These are phyloP conservation scores for Penaeus chinensis DNA, from an alignment of 1,140 invertebrate genomes.

Conservation along the genomic window DNA sequence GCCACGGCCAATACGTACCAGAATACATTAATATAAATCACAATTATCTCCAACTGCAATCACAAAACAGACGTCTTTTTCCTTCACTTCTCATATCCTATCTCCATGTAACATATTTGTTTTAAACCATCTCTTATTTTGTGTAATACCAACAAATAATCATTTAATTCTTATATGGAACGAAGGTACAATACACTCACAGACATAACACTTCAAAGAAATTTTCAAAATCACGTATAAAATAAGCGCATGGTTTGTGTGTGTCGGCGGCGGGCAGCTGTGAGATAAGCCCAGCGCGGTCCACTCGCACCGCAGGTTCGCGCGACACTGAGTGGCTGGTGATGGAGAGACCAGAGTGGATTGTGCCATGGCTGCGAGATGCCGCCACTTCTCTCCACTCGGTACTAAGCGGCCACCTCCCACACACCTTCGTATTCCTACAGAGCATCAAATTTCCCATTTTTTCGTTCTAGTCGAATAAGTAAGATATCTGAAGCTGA, in stretches of 20 bases:
- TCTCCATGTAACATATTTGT: not conserved
- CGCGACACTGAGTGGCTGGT: constrained; percentile 33
- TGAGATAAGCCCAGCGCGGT: not conserved
- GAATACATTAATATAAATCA: not conserved
- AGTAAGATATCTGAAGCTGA: too few relatives aligned
- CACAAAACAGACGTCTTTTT: not conserved
- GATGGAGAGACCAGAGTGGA: constrained; percentile 27
- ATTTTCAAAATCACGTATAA: too few relatives aligned
- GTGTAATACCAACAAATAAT: not conserved
- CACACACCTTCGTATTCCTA: too few relatives aligned
- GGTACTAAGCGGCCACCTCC: not conserved
- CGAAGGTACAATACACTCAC: too few relatives aligned
- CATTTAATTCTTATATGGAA: too few relatives aligned
- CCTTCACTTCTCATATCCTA: not conserved
- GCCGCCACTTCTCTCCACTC: constrained; percentile 18
- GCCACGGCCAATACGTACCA: too few relatives aligned
- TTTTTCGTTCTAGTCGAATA: too few relatives aligned
- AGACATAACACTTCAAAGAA: too few relatives aligned
- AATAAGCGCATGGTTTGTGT: too few relatives aligned
- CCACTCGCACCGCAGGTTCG: not conserved
- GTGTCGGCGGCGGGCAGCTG: too few relatives aligned
- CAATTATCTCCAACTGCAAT: not conserved
- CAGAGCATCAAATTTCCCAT: too few relatives aligned
- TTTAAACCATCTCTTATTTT: not conserved
- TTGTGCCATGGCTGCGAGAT: constrained; percentile 38